Base-by-base conservation (phyloP, 2,888 invertebrate genomes). In the Luffia ferchaultella region DNA sequence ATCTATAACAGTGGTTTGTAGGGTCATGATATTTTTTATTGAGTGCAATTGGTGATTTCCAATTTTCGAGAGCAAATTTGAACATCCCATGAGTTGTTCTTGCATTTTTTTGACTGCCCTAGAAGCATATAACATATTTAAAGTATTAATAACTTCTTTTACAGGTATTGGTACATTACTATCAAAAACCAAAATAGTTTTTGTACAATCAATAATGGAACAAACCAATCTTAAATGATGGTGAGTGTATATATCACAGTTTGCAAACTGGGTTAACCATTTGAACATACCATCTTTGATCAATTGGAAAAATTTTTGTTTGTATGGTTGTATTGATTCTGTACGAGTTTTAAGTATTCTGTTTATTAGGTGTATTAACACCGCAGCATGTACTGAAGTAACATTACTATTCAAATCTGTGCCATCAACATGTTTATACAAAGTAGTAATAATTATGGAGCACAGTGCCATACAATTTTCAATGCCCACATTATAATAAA, bases 351-450 rank as follows among this genome's bases (percentile, higher is more conserved):
- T 62, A 7, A 82, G 56, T 30, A 79, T 56, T 48, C 65, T 69
- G 51, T 74, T 73, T 1, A 86, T 57, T 46, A 85, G 67, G 58
- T 80, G 84, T n/a, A 86, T 57, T 1, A 89, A 64, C 1, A 87
- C 86, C 42, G 88, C 76, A 18, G 86, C 85, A 68, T 89, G 88
- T 19, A 86, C 86, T 57, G 85, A 85, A 47, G 87, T 80, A 46
- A 86, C 68, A 49, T 84, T 70, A 12, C 69, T 57, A 58, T 72
- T 73, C 16, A 87, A 62, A 65, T 86, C 76, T 18, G 89, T 87
- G 2, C 84, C 83, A 55, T 85, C 76, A 1, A 86, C 76, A 69
- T 89, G 89, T 60, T 85, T 87, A 57, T 87, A 80, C 30, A 90
- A 63, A 48, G 86, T 73, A 54, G 80, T 82, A 48, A 87, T 64